A percentile compares a stretch with the other conserved stretches of the same genome.
Evolutionary conservation across 2,113 vertebrate genomes (phyloP).

Genomic region (Cyphotilapia sp.): DNA sequence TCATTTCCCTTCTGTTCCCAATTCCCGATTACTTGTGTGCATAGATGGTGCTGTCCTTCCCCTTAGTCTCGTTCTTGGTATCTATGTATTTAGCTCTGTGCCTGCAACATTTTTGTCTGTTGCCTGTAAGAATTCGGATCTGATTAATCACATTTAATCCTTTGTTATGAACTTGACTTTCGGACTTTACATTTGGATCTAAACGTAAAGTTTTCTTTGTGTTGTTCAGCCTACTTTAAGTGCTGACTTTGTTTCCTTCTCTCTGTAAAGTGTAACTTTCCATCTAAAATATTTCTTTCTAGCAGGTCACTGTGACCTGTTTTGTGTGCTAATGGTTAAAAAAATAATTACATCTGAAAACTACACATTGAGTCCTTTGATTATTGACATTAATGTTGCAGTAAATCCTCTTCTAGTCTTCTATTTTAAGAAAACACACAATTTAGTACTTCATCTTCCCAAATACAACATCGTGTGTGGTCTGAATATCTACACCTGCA

Average conservation of each 20-base stretch:
- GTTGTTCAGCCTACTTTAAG: neutral
- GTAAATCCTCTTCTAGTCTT: neutral
- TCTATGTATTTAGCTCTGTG: neutral
- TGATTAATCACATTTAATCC: neutral
- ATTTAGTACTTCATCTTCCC: neutral
- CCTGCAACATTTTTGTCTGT: neutral
- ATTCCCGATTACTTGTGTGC: fast-evolving
- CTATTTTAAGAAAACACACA: neutral
- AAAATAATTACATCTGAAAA: neutral
- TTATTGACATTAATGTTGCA: neutral
- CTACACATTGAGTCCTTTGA: neutral
- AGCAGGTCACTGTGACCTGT: neutral
- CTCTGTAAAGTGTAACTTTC: neutral
- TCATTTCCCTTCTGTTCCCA: neutral
- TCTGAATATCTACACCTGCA: slow-evolving; percentile 9
- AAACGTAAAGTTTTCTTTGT: neutral
- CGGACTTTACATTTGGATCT: neutral
- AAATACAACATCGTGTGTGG: slow-evolving; percentile 16
- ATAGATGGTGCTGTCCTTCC: neutral
- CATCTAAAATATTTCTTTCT: neutral
- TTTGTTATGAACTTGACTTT: neutral
- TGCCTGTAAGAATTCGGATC: neutral
- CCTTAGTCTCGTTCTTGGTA: fast-evolving
- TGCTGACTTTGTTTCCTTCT: neutral
- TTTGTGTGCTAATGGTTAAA: neutral